Percentiles rank a stretch among this genome's conserved stretches.
phyloP scores from a whole-genome alignment of 2,888 invertebrate species.

The Sinelater perroti region DNA sequence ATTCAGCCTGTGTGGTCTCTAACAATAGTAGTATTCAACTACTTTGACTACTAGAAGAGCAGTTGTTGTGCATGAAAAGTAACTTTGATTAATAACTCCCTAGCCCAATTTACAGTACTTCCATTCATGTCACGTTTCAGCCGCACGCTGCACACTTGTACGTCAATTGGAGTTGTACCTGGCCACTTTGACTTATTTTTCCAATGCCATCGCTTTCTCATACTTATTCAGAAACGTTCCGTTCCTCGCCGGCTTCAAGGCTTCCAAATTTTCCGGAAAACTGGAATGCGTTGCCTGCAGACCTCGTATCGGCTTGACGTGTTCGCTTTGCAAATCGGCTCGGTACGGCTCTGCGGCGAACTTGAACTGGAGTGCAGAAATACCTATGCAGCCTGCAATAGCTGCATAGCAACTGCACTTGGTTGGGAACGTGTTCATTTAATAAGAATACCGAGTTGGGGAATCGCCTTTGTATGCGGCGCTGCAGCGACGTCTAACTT shows the following conservation, averaged over 20 bases:
- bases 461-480: constrained; percentile 4
- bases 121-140: too few relatives aligned
- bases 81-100: too few relatives aligned
- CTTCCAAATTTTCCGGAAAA: too few relatives aligned
- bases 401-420: constrained; percentile 18
- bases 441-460: constrained; percentile 11
- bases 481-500: background rate
- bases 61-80: too few relatives aligned
- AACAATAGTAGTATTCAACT: too few relatives aligned
- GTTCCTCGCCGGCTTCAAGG: too few relatives aligned
- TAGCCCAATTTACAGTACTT: too few relatives aligned
- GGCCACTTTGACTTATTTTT: background rate
- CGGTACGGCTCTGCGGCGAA: constrained; percentile 8
- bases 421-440: constrained; percentile 18
- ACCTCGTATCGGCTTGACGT: background rate
- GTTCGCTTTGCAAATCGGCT: background rate
- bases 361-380: constrained; percentile 10
- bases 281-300: too few relatives aligned
- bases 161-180: too few relatives aligned
- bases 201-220: background rate
- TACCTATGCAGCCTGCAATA: background rate
- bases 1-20: too few relatives aligned
- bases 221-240: background rate
- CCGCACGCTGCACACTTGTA: too few relatives aligned
- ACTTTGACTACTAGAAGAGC: too few relatives aligned